phyloP scores from a whole-genome alignment of 92 coral and sea anemone genomes.

The Palythoa grandis region DNA sequence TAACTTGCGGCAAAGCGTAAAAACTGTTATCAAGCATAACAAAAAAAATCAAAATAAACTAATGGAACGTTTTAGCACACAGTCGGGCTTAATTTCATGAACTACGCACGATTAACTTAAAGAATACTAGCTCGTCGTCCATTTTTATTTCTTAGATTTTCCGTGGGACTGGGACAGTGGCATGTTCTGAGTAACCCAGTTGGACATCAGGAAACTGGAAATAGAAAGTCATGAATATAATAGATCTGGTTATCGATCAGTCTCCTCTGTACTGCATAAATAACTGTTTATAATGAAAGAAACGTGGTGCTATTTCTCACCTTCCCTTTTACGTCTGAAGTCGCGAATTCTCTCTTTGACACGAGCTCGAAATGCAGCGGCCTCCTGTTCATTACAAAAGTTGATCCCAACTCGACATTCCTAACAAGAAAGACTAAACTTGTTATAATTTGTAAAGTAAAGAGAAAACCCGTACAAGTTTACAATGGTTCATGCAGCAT shows the following conservation, averaged over 20 bases:
- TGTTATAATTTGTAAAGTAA: neutral
- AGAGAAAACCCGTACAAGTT: neutral
- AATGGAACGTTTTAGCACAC: no score
- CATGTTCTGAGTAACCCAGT: no score
- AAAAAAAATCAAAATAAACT: no score
- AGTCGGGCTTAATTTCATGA: no score
- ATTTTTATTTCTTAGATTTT: no score
- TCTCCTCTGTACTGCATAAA: neutral
- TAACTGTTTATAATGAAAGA: neutral
- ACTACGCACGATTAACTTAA: no score
- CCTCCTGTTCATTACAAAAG: constrained; percentile 85
- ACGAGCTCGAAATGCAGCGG: constrained; percentile 79
- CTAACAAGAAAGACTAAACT: constrained; percentile 37
- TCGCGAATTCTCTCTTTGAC: constrained; percentile 89
- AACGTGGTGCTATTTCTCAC: constrained; percentile 29
- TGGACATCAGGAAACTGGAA: no score
- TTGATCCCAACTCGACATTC: constrained; percentile 93
- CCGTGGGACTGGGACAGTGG: no score
- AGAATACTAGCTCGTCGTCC: no score
- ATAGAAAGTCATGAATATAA: neutral
- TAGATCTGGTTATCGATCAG: neutral
- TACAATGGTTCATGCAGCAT: neutral
- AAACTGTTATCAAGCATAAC: no score
- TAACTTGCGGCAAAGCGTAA: no score
- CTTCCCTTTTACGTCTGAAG: constrained; percentile 83